Evolutionary conservation across 2,888 invertebrate genomes (phyloP).

Genomic region (Habrosyne pyritoides): DNA sequence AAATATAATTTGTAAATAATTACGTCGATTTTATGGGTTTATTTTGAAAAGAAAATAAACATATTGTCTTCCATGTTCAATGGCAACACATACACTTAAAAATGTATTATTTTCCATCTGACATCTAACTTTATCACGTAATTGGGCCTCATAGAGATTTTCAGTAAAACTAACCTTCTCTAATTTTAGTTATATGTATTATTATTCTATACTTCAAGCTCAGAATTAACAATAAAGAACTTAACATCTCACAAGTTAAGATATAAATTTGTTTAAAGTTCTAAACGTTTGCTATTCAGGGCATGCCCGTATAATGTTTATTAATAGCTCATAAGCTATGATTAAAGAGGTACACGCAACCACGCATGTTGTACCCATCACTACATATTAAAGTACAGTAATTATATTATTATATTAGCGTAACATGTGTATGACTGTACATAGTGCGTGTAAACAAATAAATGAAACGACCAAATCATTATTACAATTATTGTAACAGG

Average conservation of each 20-base stretch:
- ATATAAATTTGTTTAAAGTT: neutral
- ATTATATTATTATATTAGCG: neutral
- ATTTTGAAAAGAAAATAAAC: neutral
- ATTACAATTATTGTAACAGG: neutral
- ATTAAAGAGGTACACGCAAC: neutral
- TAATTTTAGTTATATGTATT: too few species aligned
- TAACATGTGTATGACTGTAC: neutral
- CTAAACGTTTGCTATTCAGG: neutral
- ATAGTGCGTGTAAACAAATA: neutral
- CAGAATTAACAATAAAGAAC: too few species aligned
- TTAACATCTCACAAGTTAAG: conserved; percentile 1
- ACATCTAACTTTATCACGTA: neutral
- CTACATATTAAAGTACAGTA: neutral
- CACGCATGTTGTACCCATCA: neutral
- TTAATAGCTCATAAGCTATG: neutral
- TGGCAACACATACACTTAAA: neutral
- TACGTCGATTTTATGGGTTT: neutral
- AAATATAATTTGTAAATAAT: neutral
- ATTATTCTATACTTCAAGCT: too few species aligned
- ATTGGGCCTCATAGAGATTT: neutral
- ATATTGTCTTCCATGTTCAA: neutral
- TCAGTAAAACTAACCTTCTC: neutral
- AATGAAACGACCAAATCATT: neutral
- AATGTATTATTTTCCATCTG: neutral
- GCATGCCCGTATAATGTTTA: neutral